Conservation (phyloP, 2,113 vertebrate species). For the Gopherus evgoodei region DNA sequence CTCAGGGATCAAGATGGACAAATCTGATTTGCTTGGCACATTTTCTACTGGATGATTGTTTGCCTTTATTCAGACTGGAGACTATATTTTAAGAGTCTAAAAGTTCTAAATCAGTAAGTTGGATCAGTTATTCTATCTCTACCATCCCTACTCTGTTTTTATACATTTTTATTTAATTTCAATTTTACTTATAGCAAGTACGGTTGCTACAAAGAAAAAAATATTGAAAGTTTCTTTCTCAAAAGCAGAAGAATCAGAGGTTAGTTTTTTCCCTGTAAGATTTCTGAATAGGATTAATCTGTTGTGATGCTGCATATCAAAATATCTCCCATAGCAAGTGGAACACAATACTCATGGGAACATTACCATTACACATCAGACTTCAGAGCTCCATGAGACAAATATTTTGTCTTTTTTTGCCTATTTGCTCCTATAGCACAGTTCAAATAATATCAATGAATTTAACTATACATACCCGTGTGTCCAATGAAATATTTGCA, state of each 20-base stretch:
- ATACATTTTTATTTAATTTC: not conserved
- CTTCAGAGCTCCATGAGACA: not conserved
- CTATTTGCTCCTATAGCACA: not conserved
- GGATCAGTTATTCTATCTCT: not conserved
- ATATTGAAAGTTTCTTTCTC: not conserved
- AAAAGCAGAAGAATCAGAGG: not conserved
- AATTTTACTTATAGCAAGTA: not conserved
- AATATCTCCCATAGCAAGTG: not conserved
- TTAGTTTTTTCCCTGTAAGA: not conserved
- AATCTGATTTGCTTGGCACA: not conserved
- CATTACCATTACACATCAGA: not conserved
- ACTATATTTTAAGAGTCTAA: not conserved
- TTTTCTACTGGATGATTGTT: not conserved
- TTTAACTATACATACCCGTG: conserved; percentile 82
- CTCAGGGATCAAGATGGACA: not conserved
- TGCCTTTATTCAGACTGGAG: not conserved
- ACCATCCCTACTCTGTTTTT: not conserved
- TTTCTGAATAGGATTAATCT: not conserved
- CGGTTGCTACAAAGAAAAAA: not conserved
- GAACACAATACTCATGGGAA: not conserved
- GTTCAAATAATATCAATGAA: not conserved
- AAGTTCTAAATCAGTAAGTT: rapidly evolving
- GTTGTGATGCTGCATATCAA: not conserved
- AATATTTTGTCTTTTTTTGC: not conserved
- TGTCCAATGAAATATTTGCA: conserved; percentile 86